Evolutionary conservation across 2,113 vertebrate genomes (phyloP).

Genomic region (Gymnogyps californianus): DNA sequence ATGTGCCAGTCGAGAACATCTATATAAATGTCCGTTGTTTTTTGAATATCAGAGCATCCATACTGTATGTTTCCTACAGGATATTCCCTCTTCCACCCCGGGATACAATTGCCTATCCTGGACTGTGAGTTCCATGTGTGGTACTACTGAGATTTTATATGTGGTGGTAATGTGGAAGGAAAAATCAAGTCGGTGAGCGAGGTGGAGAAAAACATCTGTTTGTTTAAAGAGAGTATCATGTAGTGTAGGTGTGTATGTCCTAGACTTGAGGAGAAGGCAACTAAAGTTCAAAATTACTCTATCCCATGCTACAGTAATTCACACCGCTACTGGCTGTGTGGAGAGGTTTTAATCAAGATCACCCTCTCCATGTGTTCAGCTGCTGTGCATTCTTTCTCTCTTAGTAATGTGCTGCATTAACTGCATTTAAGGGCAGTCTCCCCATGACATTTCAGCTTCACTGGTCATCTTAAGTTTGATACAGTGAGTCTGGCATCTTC

Average conservation of each 20-base stretch:
- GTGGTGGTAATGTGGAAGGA: background rate
- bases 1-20: background rate
- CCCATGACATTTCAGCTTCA: background rate
- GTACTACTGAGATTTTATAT: background rate
- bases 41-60: background rate
- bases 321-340: background rate
- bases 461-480: background rate
- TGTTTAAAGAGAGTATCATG: background rate
- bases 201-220: background rate
- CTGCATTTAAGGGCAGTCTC: background rate
- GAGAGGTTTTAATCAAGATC: background rate
- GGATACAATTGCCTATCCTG: background rate
- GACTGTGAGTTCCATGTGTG: background rate
- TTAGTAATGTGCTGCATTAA: background rate
- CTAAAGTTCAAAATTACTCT: background rate
- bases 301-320: background rate
- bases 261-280: background rate
- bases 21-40: background rate
- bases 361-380: background rate
- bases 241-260: background rate
- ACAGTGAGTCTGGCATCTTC: background rate
- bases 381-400: background rate
- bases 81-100: background rate
- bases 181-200: background rate
- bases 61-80: background rate